These are phyloP conservation scores for Phrynosoma platyrhinos DNA, from an alignment of 2,113 vertebrate genomes.

Conservation along the genomic window DNA sequence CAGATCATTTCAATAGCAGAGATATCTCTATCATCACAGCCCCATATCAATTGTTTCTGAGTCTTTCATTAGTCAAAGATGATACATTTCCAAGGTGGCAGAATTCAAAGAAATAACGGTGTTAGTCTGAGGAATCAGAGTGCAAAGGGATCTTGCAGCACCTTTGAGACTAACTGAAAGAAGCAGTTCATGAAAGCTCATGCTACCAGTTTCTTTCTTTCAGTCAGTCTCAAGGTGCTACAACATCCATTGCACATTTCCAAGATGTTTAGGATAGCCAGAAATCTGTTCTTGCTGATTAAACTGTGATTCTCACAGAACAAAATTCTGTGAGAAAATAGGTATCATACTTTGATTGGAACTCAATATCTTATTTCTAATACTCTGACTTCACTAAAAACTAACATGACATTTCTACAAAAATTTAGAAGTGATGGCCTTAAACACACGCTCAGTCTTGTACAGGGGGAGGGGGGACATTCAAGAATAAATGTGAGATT, in stretches of 20 bases:
- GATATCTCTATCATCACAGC: not conserved
- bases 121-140: too few relatives aligned
- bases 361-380: not conserved
- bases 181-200: too few relatives aligned
- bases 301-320: too few relatives aligned
- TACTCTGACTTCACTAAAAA: not conserved
- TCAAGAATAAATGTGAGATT: conserved; percentile 1
- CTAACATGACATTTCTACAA: not conserved
- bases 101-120: too few relatives aligned
- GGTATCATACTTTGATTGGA: too few relatives aligned
- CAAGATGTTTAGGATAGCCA: not conserved
- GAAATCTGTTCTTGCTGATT: not conserved
- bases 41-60: not conserved
- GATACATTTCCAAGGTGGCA: too few relatives aligned
- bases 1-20: not conserved
- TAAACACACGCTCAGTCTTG: not conserved
- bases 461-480: not conserved
- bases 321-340: too few relatives aligned
- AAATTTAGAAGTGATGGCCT: not conserved
- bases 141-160: too few relatives aligned
- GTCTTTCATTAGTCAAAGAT: not conserved
- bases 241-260: not conserved
- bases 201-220: too few relatives aligned
- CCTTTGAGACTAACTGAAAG: too few relatives aligned
- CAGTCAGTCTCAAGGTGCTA: not conserved